Evolutionary conservation across 64 coral and sea anemone species (phyloP), one percentile per base, ranked within the genome.

Genomic region (Montipora foliosa): DNA sequence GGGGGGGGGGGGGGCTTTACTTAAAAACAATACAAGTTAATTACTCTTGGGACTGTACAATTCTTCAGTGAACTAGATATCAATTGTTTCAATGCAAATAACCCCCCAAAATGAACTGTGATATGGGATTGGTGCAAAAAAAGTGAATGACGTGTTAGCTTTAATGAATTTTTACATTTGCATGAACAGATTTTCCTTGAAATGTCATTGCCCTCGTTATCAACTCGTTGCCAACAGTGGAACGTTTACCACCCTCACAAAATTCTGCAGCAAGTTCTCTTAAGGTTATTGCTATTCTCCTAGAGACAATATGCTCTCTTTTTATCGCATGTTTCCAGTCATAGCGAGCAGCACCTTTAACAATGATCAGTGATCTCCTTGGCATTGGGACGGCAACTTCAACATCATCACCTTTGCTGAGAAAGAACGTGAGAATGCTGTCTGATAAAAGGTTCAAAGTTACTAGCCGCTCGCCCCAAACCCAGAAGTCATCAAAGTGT

Each of bases 401-500:
- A 74, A 60, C 46, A 64, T 64, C 13, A 47, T 75, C 79, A 47
- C 21, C 9, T 46, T 49, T 45, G 44, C 70, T 47, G 48, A 86
- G 49, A 55, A 88, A 89, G 67, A 98, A 90, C 73, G 97, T 98
- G 5, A 98, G 87, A 47, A 59, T 67, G 25, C 81, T 94, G 11
- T 78, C 11, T 44, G 97, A 96, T 17, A 99, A 74, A 69, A 99
- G 87, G 52, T 99, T 99, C 8, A 99, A 22, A 47, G 98, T 99
- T 5, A 99, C 90, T 1, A 99, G 92, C 44, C 92, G 83, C 79
- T 96, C 92, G 12, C 98, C 98, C 98, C 98, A 99, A 0, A 99
- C 69, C 98, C 98, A 99, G 22, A 91, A 82, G 78, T 99, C 98
- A 77, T 99, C 98, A 78, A 96, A 92, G 78, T 99, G 98, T 55